A percentile compares a stretch with the other conserved stretches of the same genome.
Evolutionary conservation across 2,113 vertebrate species (phyloP).

Genomic region (Trichomycterus rosablanca): DNA sequence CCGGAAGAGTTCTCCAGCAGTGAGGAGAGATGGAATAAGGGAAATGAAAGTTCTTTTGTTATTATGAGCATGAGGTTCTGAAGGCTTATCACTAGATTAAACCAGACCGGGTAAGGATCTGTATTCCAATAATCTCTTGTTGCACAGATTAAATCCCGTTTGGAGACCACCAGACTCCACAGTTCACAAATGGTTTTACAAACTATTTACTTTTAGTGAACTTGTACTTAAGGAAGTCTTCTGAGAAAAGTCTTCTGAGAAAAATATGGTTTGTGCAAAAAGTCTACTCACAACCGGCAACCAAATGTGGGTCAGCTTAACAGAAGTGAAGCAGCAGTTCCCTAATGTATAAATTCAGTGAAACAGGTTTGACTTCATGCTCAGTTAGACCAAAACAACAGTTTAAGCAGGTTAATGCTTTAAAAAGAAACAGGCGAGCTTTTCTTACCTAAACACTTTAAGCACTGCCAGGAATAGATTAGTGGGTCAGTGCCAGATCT

Average conservation of each 20-base stretch:
- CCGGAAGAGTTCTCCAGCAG: not conserved
- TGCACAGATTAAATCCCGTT: not conserved
- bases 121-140: too few species aligned
- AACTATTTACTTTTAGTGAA: not conserved
- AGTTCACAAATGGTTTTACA: not conserved
- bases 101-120: not conserved
- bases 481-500: conserved; percentile 61
- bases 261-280: too few species aligned
- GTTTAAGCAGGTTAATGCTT: conserved; percentile 6
- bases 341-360: not conserved
- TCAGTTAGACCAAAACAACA: not conserved
- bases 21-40: not conserved
- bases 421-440: not conserved
- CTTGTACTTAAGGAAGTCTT: not conserved
- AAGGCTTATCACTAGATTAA: too few species aligned
- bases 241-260: too few species aligned
- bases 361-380: not conserved
- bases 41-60: conserved; percentile 24
- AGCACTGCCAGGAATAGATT: conserved; percentile 59
- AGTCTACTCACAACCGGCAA: too few species aligned
- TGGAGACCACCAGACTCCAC: not conserved
- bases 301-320: too few species aligned
- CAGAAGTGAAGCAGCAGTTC: not conserved
- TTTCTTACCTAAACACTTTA: conserved; percentile 40
- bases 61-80: conserved; percentile 2